Base-by-base conservation (phyloP, 1,140 invertebrate species). In the Drosophila burlai region DNA sequence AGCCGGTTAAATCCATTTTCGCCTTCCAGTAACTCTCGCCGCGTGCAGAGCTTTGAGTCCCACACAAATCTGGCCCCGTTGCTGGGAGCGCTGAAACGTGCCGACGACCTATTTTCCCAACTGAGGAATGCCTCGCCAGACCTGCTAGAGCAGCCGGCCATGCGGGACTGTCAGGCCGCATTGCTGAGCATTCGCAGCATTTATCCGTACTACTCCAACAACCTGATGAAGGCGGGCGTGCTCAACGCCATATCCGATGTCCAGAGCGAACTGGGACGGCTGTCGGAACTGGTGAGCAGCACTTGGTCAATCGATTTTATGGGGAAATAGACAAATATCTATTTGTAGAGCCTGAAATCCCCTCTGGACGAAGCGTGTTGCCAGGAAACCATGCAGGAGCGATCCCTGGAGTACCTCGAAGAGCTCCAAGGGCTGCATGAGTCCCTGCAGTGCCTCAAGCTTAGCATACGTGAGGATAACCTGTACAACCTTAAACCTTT, bases 191-290 rank as follows among this genome's bases (percentile, higher is more conserved):
- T 92, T 59, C 91, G 91, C 18, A 84, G 76, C 43, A 92, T 92
- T 69, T 92, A 92, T 81, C 89, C 87, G 18, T 92, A 92, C 47
- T 92, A 92, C 67, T 80, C 82, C 7, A 92, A 91, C 38, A 92
- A 92, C 58, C 54, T 92, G 60, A 92, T 92, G 87, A 92, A 90
- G 54, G 73, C 91, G 43, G 80, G 72, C 63, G 91, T 92, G 79
- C 73, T 92, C 21, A 92, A 92, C 62, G 91, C 91, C 46, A 80
- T 92, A 34, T 92, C 89, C 46, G 91, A 92, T 76, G 89, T 92
- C 9, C 91, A 92, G 66, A 91, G 73, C 54, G 89, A 92, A 13
- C 66, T 92, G 57, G 80, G 91, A 47, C 76, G 91, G 16, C 68
- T 92, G 0, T 58, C 76, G 0, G 91, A 92, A 24, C 49, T 92